Conservation (phyloP, 2,113 vertebrate species). For the Cryptomyrus ogoouensis region DNA sequence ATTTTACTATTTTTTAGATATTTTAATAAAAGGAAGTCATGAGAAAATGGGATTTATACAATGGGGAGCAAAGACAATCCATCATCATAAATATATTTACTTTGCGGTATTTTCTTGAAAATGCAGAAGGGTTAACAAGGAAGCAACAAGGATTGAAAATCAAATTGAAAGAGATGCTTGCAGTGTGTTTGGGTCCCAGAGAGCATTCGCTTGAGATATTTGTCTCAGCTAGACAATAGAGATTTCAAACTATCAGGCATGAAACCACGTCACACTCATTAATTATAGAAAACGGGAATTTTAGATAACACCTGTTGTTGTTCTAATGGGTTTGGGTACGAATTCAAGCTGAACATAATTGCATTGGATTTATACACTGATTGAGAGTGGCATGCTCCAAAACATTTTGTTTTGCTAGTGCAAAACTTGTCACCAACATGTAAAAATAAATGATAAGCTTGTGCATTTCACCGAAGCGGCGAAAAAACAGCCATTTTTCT, state of each 20-base stretch:
- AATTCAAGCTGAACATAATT: slow-evolving; percentile 19
- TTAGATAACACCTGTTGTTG: slow-evolving; percentile 38
- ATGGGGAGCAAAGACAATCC: neutral
- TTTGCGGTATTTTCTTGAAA: neutral
- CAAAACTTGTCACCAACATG: slow-evolving; percentile 35
- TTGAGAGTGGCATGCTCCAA: slow-evolving; percentile 30
- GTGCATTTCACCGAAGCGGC: neutral
- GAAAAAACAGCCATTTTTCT: neutral
- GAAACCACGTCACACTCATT: slow-evolving; percentile 10
- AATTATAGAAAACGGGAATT: slow-evolving; percentile 28
- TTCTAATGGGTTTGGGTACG: slow-evolving; percentile 37
- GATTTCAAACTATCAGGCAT: slow-evolving; percentile 10
- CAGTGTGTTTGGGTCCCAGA: neutral
- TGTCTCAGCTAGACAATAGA: neutral
- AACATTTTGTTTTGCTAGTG: slow-evolving; percentile 28
- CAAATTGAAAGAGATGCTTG: neutral
- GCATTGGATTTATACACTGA: slow-evolving; percentile 43
- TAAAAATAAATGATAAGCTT: slow-evolving; percentile 22
- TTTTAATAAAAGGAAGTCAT: neutral
- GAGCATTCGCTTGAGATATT: neutral
- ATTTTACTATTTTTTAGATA: neutral
- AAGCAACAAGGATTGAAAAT: neutral
- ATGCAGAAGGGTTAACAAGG: neutral
- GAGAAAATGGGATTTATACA: neutral
- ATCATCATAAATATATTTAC: neutral